Base-by-base conservation (phyloP, 2,113 vertebrate species). In the Acanthochromis polyacanthus region DNA sequence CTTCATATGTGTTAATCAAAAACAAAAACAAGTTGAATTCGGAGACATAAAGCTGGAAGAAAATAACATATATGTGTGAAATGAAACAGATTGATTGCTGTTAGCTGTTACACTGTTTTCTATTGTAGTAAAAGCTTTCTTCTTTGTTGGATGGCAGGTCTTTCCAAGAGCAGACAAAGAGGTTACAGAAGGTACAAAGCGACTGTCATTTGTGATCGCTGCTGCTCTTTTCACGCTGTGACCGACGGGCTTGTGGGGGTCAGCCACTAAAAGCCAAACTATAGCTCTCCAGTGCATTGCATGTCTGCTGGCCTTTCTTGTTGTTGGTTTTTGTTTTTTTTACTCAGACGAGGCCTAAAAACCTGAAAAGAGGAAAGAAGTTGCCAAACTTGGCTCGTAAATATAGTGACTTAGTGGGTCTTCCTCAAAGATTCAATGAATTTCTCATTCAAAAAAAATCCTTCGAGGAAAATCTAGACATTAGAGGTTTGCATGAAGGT, bases 161-260 rank as follows among this genome's bases (percentile, higher is more conserved):
- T 65, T 84, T 78, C 63, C 79, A 48, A 43, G 23, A 72, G 55
- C 81, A 64, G 58, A 89, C 71, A 88, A 86, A 87, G 82, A 76
- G 52, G 66, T 62, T 23, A 43, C 12, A 10, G 57, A 66, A 55
- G 80, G 73, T 78, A 74, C 40, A 77, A 71, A 82, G 64, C 12
- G 6, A 62, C 15, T 46, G 78, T 70, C 60, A 75, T 74, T 62
- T 65, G 19, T 20, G 52, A 32, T 69, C 2, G 10, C 28, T 65
- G 19, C 55, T 80, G 85, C 60, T 82, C 89, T 82, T 84, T 90
- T 88, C 72, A 78, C 70, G 58, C 61, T 68, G 58, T 16, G 62
- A 67, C 43, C 70, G 62, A 61, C 20, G 69, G 64, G 79, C 77
- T 68, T 55, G 53, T 11, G 20, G 82, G 56, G 57, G 55, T 62